phyloP scores from a whole-genome alignment of 2,888 invertebrate species.

The Tiliacea citrago region DNA sequence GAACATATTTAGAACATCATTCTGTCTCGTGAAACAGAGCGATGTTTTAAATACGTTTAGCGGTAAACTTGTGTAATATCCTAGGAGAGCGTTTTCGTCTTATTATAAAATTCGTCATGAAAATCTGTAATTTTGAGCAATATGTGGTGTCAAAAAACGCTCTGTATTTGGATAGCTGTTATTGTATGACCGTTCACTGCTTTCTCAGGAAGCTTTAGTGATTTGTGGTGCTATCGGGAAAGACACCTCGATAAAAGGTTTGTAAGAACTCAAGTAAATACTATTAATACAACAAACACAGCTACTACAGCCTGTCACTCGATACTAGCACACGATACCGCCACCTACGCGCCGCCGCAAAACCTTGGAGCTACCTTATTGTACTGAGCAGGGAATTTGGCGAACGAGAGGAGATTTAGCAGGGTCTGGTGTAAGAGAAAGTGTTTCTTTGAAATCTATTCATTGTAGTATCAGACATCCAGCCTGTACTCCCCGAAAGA shows the following conservation, averaged over 20 bases:
- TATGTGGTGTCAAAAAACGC: no score
- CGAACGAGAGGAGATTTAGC: constrained; percentile 17
- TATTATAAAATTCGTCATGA: no score
- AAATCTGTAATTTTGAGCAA: no score
- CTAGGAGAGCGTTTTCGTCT: no score
- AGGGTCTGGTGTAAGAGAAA: constrained; percentile 23
- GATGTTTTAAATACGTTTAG: background rate
- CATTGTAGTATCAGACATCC: background rate
- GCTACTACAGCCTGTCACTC: constrained; percentile 35
- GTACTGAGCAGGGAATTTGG: constrained; percentile 34
- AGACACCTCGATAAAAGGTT: background rate
- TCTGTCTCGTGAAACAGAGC: background rate
- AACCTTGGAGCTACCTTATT: constrained; percentile 45
- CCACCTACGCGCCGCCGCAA: constrained; percentile 49
- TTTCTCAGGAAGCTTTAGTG: no score
- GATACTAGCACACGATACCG: constrained; percentile 46
- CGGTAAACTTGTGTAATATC: background rate
- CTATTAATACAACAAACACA: constrained; percentile 35
- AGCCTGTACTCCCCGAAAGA: background rate
- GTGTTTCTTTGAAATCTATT: background rate
- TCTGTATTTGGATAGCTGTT: no score
- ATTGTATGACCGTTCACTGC: no score
- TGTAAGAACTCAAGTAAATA: constrained; percentile 22
- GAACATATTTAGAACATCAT: no score
- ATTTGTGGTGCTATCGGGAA: background rate